Evolutionary conservation across 92 coral and sea anemone species (phyloP).

Genomic region (Micromussa lordhowensis): DNA sequence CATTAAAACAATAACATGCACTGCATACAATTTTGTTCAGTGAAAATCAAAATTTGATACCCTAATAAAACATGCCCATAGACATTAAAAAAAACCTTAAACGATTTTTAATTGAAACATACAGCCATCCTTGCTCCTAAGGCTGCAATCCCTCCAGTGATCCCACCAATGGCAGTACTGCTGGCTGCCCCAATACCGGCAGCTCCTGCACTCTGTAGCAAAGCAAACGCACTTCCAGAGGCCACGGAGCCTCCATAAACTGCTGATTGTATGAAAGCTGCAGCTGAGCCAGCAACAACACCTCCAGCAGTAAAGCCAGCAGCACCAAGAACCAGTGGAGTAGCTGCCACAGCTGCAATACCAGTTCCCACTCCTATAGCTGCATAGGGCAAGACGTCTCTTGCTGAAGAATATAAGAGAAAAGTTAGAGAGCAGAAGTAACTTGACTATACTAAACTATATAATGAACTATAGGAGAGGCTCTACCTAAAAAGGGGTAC

Average conservation of each 20-base stretch:
- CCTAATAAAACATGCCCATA: background rate
- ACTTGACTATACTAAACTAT: too few species aligned
- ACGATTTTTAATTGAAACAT: background rate
- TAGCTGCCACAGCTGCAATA: constrained; percentile 23
- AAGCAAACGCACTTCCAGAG: constrained; percentile 32
- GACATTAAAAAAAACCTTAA: background rate
- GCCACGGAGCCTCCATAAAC: constrained; percentile 40
- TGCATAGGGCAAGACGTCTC: background rate
- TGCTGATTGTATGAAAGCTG: constrained; percentile 27
- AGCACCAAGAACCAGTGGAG: constrained; percentile 44
- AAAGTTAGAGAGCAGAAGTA: background rate
- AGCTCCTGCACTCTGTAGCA: constrained; percentile 56
- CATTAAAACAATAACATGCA: too few species aligned
- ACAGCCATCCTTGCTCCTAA: background rate
- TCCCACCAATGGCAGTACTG: constrained; percentile 17
- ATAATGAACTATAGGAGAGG: too few species aligned
- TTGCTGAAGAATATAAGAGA: background rate
- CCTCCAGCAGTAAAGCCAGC: constrained; percentile 48
- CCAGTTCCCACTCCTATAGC: constrained; percentile 36
- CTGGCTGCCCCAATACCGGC: constrained; percentile 42
- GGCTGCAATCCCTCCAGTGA: background rate
- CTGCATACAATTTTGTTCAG: background rate
- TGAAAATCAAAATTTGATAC: background rate
- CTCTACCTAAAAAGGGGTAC: too few species aligned
- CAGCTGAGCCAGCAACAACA: constrained; percentile 41